These are phyloP conservation scores for Stegastes partitus DNA, from an alignment of 2,113 vertebrate species.

Conservation along the genomic window DNA sequence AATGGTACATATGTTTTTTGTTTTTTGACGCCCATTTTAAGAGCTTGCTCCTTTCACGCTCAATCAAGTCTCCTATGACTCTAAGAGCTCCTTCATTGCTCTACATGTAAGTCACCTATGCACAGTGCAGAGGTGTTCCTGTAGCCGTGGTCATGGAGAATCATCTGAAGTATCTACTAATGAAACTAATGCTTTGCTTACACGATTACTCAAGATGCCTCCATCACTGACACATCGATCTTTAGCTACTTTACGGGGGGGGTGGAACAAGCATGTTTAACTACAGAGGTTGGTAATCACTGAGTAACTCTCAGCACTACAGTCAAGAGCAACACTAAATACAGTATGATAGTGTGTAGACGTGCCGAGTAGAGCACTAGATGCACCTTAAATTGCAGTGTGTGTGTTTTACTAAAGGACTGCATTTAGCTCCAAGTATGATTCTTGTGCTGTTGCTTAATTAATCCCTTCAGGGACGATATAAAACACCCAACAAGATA, in stretches of 20 bases:
- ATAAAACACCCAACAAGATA: constrained; percentile 71
- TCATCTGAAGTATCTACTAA: constrained; percentile 19
- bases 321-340: constrained; percentile 20
- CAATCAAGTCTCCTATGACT: too few relatives aligned
- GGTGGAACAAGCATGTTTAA: not conserved
- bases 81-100: not conserved
- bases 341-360: not conserved
- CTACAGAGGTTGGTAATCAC: constrained; percentile 15
- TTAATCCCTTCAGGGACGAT: constrained; percentile 74
- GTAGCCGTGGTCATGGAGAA: not conserved
- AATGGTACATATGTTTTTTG: not conserved
- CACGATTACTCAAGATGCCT: constrained; percentile 2
- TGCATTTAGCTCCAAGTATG: constrained; percentile 56
- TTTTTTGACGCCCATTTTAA: not conserved
- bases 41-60: too few relatives aligned
- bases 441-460: constrained; percentile 61
- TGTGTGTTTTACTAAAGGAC: constrained; percentile 73
- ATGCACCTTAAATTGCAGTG: constrained; percentile 47
- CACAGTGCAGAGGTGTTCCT: not conserved
- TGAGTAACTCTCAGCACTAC: constrained; percentile 14
- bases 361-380: constrained; percentile 21
- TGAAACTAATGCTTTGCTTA: constrained; percentile 19
- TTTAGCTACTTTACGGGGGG: not conserved
- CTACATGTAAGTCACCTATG: not conserved
- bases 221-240: constrained; percentile 1